Evolutionary conservation across 2,113 vertebrate genomes (phyloP).

Genomic region (Semnopithecus entellus): DNA sequence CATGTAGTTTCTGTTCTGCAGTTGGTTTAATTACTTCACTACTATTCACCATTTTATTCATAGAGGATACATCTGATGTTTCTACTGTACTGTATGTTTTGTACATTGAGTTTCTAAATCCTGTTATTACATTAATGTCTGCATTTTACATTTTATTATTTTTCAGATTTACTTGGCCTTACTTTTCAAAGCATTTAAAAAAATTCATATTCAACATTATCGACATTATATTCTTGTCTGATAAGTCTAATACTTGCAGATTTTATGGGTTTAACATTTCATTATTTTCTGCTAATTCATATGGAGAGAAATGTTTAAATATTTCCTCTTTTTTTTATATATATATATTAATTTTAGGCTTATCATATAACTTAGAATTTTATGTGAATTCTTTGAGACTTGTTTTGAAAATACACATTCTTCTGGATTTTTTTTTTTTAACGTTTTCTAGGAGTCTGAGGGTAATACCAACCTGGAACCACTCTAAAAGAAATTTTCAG

Average conservation of each 20-base stretch:
- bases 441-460: background rate
- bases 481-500: background rate
- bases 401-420: background rate
- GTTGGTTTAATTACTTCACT: background rate
- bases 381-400: background rate
- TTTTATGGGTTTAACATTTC: background rate
- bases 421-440: background rate
- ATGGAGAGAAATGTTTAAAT: background rate
- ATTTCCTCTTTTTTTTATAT: background rate
- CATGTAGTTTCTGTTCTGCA: background rate
- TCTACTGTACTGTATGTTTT: background rate
- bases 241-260: background rate
- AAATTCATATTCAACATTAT: background rate
- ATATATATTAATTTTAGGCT: background rate
- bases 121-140: background rate
- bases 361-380: background rate
- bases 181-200: background rate
- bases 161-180: background rate
- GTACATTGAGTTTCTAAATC: background rate
- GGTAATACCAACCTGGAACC: background rate
- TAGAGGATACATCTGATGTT: background rate
- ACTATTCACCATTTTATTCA: background rate
- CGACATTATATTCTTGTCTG: background rate
- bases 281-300: background rate
- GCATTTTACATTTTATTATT: background rate